These are phyloP conservation scores for Podarcis cretensis DNA, from an alignment of 2,113 vertebrate species.

Conservation along the genomic window DNA sequence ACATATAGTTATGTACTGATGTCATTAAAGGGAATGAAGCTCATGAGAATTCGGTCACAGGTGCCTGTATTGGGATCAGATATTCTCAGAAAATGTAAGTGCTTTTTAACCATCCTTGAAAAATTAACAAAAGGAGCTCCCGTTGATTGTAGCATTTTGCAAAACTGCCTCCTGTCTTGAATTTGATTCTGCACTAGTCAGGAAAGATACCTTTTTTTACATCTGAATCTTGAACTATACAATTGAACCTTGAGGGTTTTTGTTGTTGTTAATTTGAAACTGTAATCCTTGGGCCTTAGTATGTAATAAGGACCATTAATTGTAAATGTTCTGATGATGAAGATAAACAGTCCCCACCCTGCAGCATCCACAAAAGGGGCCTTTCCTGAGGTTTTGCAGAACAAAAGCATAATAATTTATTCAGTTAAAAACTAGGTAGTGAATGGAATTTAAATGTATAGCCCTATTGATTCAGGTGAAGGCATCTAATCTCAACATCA, in stretches of 20 bases:
- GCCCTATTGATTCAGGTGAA: neutral
- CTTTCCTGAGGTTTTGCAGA: neutral
- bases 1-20: neutral
- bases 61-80: neutral
- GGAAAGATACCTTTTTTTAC: neutral
- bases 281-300: neutral
- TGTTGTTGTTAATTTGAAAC: neutral
- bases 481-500: neutral
- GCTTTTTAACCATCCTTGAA: neutral
- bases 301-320: neutral
- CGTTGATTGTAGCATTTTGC: neutral
- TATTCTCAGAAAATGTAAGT: neutral
- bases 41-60: neutral
- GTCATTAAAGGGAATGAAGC: neutral
- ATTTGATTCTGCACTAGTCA: neutral
- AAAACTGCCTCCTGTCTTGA: neutral
- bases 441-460: neutral
- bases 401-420: neutral
- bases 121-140: neutral
- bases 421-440: neutral
- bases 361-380: too few species aligned
- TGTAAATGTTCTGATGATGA: neutral
- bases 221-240: neutral
- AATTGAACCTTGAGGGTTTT: neutral
- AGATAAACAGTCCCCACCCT: neutral